These are phyloP conservation scores for Drosophila pseudoananassae DNA, from an alignment of 1,140 invertebrate genomes.

Conservation along the genomic window DNA sequence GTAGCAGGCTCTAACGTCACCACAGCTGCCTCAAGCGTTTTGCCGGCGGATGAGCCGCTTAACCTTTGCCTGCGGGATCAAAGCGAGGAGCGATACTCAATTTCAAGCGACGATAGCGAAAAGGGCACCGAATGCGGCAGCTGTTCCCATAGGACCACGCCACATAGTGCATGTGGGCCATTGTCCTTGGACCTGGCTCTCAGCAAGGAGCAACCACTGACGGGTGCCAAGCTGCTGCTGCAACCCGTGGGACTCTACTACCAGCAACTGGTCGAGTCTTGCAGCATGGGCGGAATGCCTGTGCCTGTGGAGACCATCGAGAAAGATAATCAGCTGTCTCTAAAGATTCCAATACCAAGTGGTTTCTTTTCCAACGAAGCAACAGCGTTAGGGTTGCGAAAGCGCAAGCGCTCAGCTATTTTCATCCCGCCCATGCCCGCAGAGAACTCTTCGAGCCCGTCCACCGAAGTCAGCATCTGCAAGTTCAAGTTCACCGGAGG, in stretches of 20 bases:
- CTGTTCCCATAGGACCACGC: constrained; percentile 63
- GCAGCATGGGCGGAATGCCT: constrained; percentile 42
- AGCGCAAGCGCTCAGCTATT: constrained; percentile 91
- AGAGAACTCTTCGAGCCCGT: constrained; percentile 89
- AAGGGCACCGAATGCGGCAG: constrained; percentile 48
- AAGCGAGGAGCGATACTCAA: constrained; percentile 70
- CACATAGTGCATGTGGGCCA: constrained; percentile 42
- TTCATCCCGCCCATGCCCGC: constrained; percentile 91
- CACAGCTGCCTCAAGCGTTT: neutral
- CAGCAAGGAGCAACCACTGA: constrained; percentile 20
- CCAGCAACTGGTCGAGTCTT: constrained; percentile 87
- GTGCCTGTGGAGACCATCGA: constrained; percentile 74
- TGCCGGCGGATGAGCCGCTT: constrained; percentile 88
- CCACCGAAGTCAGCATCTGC: constrained; percentile 94
- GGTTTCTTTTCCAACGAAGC: constrained; percentile 58
- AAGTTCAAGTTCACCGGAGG: constrained; percentile 97
- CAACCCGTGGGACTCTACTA: constrained; percentile 91
- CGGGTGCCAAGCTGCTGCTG: constrained; percentile 85
- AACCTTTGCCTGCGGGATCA: constrained; percentile 91
- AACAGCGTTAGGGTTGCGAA: constrained; percentile 85
- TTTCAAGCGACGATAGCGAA: constrained; percentile 75
- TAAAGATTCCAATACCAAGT: constrained; percentile 79
- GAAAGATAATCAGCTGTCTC: constrained; percentile 78
- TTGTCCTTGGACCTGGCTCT: constrained; percentile 47
- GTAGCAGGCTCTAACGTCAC: neutral